These are phyloP conservation scores for Stratiomys singularior DNA, from an alignment of 2,888 invertebrate species.

Conservation along the genomic window DNA sequence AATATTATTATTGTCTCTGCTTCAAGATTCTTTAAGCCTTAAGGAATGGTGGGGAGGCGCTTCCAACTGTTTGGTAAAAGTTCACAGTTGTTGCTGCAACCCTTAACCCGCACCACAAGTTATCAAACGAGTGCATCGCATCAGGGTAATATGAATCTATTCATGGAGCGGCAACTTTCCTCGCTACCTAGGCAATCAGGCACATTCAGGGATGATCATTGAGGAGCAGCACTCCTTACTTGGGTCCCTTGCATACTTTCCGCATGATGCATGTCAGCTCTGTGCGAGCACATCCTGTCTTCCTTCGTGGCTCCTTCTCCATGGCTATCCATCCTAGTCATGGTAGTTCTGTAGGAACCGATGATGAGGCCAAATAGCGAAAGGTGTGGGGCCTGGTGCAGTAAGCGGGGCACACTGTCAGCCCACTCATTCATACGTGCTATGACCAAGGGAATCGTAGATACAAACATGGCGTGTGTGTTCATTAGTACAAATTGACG, in stretches of 20 bases:
- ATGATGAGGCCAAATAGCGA: no score
- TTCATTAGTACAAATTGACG: constrained; percentile 57
- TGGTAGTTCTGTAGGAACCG: no score
- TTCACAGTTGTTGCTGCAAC: no score
- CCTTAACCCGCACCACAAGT: constrained; percentile 6
- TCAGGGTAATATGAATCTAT: no score
- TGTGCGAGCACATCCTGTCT: no score
- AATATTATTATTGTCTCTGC: no score
- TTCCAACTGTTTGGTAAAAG: no score
- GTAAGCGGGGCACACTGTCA: constrained; percentile 14
- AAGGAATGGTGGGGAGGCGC: no score
- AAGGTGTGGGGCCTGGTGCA: background rate
- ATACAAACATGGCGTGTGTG: constrained; percentile 43
- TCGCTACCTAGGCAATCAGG: constrained; percentile 30
- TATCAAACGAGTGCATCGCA: no score
- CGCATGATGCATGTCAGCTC: constrained; percentile 12
- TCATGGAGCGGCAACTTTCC: background rate
- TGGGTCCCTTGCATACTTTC: constrained; percentile 2
- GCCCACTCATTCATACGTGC: constrained; percentile 34
- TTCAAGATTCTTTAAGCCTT: no score
- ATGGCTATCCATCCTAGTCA: no score
- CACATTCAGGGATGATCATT: constrained; percentile 29
- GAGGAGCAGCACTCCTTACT: constrained; percentile 7
- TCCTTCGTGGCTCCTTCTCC: no score
- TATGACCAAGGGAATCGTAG: constrained; percentile 35